These are phyloP conservation scores for Numenius phaeopus DNA, from an alignment of 2,797 vertebrate genomes.

Conservation along the genomic window DNA sequence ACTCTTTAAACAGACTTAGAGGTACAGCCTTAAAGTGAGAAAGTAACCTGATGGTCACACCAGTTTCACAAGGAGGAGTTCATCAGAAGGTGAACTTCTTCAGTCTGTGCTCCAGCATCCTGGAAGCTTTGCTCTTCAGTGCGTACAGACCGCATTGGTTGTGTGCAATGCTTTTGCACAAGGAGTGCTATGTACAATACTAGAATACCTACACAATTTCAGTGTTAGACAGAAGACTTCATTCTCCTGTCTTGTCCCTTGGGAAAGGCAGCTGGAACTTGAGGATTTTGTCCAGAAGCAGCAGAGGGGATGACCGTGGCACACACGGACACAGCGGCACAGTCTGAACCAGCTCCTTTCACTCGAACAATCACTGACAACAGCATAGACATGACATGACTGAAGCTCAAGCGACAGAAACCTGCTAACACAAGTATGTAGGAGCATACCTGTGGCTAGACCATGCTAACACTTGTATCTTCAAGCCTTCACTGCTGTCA, in stretches of 20 bases:
- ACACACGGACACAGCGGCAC: background rate
- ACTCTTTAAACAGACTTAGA: background rate
- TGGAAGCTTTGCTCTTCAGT: background rate
- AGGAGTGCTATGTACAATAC: background rate
- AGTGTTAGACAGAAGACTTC: background rate
- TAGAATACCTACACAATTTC: background rate
- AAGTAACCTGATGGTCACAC: background rate
- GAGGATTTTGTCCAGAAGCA: background rate
- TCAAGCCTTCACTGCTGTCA: background rate
- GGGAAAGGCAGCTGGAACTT: background rate
- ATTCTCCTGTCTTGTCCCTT: background rate
- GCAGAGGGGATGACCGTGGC: background rate
- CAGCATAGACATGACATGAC: background rate
- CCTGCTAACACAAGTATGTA: background rate
- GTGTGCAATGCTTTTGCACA: background rate
- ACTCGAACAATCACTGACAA: background rate
- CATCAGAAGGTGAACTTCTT: background rate
- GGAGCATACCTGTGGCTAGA: background rate
- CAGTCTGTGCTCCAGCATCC: background rate
- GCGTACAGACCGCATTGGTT: background rate
- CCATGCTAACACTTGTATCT: background rate
- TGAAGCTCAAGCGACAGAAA: background rate
- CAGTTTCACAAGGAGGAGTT: background rate
- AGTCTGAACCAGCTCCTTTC: background rate
- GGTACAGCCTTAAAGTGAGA: background rate